Base-by-base conservation (phyloP, 2,888 invertebrate genomes). In the Pseudococcus jackbeardsleyi region DNA sequence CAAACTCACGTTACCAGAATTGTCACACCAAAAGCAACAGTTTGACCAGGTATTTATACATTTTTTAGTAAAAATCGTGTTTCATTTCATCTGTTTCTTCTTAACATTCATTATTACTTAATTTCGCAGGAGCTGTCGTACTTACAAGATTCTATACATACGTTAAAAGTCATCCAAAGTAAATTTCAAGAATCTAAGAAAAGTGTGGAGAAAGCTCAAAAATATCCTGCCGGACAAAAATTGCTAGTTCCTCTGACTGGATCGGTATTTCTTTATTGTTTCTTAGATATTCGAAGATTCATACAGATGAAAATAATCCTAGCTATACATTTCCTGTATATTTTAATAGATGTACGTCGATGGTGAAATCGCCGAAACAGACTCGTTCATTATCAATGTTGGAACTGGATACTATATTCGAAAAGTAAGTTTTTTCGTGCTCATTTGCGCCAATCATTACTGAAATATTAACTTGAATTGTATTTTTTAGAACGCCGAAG, bases 381-480 rank as follows among this genome's bases (percentile, higher is more conserved):
- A 96, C 88, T 95, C 95, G 91, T 97, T 98, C 87, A 93, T 99
- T 48, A 96, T 99, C 90, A 99, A 99, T 92, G 95, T 99, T 91
- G 99, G 99, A 86, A 99, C 99, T 86, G 98, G 99, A 89, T 99
- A 99, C 92, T 99, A 96, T 93, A 96, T 96, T 26, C 96, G 98
- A 92, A 98, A 98, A 94, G 97, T 96, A 91, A 91, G 90, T 26
- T 48, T 0, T n/a, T 39, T 68, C 19, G 19, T 5, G 11, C 90
- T 42, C 6, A 6, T 8, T 42, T 88, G 88, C 42, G 79, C 48
- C 15, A 50, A 15, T 50, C 4, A 50, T 15, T 4, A 50, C 15
- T 15, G 12, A 50, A 50, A 50, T 50, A 50, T 15, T 50, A 0
- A 50, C 12, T 12, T 12, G 12, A 15, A 1, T 50, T 50, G 11